Percentiles rank a stretch among this genome's conserved stretches.
Evolutionary conservation across 1,140 invertebrate genomes (phyloP).

Genomic region (Diorhabda carinulata): DNA sequence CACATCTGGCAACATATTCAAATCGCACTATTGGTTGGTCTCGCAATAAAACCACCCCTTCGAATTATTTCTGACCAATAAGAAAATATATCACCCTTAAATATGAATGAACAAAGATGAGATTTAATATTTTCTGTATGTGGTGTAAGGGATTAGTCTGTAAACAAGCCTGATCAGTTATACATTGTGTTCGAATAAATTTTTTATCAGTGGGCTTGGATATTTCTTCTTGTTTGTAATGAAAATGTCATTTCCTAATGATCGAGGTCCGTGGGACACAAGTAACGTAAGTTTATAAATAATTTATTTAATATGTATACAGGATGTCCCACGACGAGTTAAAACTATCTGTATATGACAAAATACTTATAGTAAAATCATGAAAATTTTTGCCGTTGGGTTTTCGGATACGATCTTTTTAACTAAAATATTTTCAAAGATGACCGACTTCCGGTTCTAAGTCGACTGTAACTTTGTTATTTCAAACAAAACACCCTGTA

Average conservation of each 20-base stretch:
- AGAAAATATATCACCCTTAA: background rate
- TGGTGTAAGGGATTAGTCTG: background rate
- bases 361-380: too few relatives aligned
- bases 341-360: too few relatives aligned
- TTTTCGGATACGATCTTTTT: too few relatives aligned
- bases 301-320: constrained; percentile 4
- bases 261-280: constrained; percentile 42
- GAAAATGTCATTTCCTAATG: constrained; percentile 46
- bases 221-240: constrained; percentile 28
- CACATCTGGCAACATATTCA: constrained; percentile 16
- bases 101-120: background rate
- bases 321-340: background rate
- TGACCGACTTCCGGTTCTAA: too few relatives aligned
- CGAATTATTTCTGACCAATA: background rate
- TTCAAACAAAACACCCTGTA: too few relatives aligned
- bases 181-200: background rate
- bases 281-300: constrained; percentile 34
- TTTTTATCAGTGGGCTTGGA: background rate
- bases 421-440: too few relatives aligned
- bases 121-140: background rate
- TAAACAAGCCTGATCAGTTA: background rate
- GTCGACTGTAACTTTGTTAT: too few relatives aligned
- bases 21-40: constrained; percentile 5
- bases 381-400: too few relatives aligned
- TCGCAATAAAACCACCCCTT: constrained; percentile 21